A percentile compares a stretch with the other conserved stretches of the same genome.
Conservation (phyloP, 2,888 invertebrate genomes). For the Copidosoma aretas region DNA sequence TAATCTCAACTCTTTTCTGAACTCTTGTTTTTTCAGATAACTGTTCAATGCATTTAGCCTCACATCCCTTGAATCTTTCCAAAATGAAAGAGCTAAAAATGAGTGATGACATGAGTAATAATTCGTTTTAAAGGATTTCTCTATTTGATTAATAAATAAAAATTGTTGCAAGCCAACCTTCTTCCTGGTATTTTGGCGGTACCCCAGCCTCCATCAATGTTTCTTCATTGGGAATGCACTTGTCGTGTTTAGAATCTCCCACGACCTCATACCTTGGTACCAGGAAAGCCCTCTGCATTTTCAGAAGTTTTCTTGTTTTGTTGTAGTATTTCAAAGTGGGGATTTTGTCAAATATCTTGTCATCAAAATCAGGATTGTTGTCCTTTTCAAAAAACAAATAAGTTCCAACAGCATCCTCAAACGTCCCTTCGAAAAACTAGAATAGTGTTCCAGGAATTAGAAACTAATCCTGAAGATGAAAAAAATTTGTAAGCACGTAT, state of each 20-base stretch:
- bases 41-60: constrained; percentile 50
- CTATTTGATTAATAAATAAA: constrained; percentile 3
- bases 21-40: constrained; percentile 54
- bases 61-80: constrained; percentile 50
- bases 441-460: not conserved
- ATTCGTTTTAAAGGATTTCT: not conserved
- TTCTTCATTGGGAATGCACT: constrained; percentile 52
- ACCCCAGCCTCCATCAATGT: constrained; percentile 53
- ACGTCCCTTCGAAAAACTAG: constrained; percentile 68
- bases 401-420: constrained; percentile 74
- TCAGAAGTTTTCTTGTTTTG: constrained; percentile 73
- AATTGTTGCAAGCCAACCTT: constrained; percentile 44
- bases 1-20: constrained; percentile 51
- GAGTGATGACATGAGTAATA: constrained; percentile 2
- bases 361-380: constrained; percentile 59
- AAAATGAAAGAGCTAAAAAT: constrained; percentile 51
- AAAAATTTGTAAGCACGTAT: constrained; percentile 50
- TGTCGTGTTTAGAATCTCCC: constrained; percentile 51
- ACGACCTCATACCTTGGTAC: constrained; percentile 60
- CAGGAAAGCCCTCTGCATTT: constrained; percentile 74
- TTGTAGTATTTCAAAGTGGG: constrained; percentile 69
- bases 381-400: constrained; percentile 77
- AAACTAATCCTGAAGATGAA: not conserved
- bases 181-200: constrained; percentile 52
- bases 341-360: constrained; percentile 64